Conservation (phyloP, 1,140 invertebrate genomes). For the Drosophila nannoptera region DNA sequence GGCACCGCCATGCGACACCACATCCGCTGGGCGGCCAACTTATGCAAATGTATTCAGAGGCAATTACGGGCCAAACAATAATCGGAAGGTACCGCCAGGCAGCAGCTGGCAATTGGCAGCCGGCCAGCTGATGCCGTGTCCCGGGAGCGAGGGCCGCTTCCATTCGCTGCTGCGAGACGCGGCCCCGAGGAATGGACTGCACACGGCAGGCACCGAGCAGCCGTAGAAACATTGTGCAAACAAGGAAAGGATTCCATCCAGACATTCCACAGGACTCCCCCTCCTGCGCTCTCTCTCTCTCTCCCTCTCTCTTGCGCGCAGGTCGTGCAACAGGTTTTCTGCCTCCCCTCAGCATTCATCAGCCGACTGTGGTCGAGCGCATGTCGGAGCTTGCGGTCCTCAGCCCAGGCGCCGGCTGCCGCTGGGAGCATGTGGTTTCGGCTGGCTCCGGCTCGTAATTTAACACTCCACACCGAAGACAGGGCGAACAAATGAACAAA, state of each 20-base stretch:
- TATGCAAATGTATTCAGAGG: conserved; percentile 44
- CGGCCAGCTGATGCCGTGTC: conserved; percentile 18
- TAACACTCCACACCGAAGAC: not conserved
- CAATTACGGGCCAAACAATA: conserved; percentile 45
- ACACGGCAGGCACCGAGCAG: not conserved
- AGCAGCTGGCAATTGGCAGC: conserved; percentile 1
- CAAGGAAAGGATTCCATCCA: conserved; percentile 31
- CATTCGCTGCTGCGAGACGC: conserved; percentile 35
- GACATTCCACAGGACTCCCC: conserved; percentile 3
- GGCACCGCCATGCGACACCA: not conserved
- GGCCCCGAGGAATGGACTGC: conserved; percentile 2
- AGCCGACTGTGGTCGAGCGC: not conserved
- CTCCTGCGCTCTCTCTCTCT: not conserved
- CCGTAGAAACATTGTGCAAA: conserved; percentile 31
- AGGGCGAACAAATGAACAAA: not conserved
- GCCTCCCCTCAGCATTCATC: not conserved
- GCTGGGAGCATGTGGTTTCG: not conserved
- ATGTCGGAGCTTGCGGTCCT: not conserved
- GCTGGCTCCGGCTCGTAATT: not conserved
- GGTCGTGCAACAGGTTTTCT: conserved; percentile 29
- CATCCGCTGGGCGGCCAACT: conserved; percentile 9
- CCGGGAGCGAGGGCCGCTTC: conserved; percentile 16
- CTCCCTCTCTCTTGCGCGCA: conserved; percentile 1
- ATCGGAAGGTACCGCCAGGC: conserved; percentile 21
- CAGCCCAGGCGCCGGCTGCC: not conserved